Base-by-base conservation (phyloP, 2,113 vertebrate genomes). In the Balaeniceps rex region DNA sequence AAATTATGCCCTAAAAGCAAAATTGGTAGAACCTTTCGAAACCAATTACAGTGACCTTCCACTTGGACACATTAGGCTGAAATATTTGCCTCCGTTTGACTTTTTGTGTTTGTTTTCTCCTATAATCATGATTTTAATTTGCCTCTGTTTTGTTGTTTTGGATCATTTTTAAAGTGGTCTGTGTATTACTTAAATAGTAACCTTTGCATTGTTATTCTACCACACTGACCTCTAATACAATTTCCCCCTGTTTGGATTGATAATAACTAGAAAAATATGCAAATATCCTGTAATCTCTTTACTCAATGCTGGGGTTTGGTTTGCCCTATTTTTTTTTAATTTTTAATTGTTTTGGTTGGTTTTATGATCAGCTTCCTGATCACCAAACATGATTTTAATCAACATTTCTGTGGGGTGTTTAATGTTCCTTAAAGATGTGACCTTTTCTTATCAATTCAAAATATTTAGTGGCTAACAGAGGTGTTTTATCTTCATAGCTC, bases 81-180 rank as follows among this genome's bases (percentile, higher is more conserved):
- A 92, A 85, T 90, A 90, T 70, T 90, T 46, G 31, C 29, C 85
- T 90, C 78, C 46, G 3, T 89, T 87, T 96, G 82, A 88, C 82
- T 78, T 86, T 85, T 49, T 86, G 31, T 76, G 31, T 80, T 91
- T 83, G 5, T 34, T 79, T 83, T 90, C 84, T 87, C 34, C 51
- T 77, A 64, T 71, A 91, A 86, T 94, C 7, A 90, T 75, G 55
- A 75, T 83, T 93, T 92, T 83, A 93, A 96, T 94, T 94, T 97
- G 57, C n/a, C 14, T 87, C 25, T 72, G 11, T 88, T 96, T 90
- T 94, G 33, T 81, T 93, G 84, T 28, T 86, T 79, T 77, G 34
- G 19, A 93, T 80, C 7, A 83, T 91, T 92, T 94, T 91, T 66
- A n/a, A 94, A 64, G 19, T 68, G 34, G 42, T 74, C 36, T 61